Conservation (phyloP, 2,888 invertebrate genomes). For the Diachrysia chrysitis region DNA sequence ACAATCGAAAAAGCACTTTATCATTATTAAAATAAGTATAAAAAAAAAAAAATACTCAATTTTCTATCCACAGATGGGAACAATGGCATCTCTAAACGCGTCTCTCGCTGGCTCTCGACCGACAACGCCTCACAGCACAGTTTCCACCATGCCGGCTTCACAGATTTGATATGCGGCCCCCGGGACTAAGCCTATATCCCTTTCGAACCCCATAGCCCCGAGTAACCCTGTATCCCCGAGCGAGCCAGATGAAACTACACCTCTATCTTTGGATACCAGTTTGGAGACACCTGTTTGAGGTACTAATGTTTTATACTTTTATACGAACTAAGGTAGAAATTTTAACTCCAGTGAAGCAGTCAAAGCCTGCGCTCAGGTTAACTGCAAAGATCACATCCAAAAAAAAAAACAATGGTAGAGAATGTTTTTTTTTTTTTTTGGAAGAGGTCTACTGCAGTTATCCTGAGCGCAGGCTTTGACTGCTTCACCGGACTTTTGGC, state of each 20-base stretch:
- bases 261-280: slow-evolving; percentile 48
- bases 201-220: background rate
- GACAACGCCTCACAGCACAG: slow-evolving; percentile 96
- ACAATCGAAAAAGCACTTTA: no score
- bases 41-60: background rate
- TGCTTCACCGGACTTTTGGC: no score
- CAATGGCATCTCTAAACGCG: slow-evolving; percentile 96
- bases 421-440: no score
- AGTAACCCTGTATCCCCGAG: background rate
- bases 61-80: slow-evolving; percentile 92
- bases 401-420: no score
- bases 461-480: no score
- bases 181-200: slow-evolving; percentile 23
- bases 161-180: slow-evolving; percentile 82
- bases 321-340: background rate
- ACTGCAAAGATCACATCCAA: no score
- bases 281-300: slow-evolving; percentile 71
- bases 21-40: no score
- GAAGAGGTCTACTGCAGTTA: no score
- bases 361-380: no score
- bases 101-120: slow-evolving; percentile 96
- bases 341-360: background rate
- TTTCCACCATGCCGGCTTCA: slow-evolving; percentile 95
- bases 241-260: slow-evolving; percentile 39
- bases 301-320: background rate